Conservation (phyloP, 2,888 invertebrate genomes). For the Halictus quadricinctus region DNA sequence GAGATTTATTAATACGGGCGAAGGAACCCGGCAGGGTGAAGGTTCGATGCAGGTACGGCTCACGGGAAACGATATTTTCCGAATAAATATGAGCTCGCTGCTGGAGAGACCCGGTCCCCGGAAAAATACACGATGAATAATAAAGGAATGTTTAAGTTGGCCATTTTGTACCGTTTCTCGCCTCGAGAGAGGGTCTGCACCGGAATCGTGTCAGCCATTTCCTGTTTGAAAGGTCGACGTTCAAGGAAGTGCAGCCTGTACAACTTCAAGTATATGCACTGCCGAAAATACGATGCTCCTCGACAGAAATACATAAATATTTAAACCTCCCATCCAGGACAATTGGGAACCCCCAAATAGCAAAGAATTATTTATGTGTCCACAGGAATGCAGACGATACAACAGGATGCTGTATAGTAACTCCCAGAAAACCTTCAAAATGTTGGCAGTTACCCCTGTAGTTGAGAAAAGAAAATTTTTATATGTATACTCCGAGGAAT, state of each 20-base stretch:
- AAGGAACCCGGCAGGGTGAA: neutral
- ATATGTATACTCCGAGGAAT: no score
- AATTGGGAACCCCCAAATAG: no score
- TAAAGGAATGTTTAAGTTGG: slow-evolving; percentile 16
- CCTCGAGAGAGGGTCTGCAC: neutral
- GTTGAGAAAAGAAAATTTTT: no score
- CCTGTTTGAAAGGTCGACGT: neutral
- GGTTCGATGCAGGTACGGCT: neutral
- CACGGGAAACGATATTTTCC: slow-evolving; percentile 1
- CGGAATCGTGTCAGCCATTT: neutral
- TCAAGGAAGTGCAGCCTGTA: neutral
- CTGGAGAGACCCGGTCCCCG: neutral
- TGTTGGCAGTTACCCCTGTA: no score
- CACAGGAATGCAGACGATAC: no score
- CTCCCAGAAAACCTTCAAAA: no score
- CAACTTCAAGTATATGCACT: neutral
- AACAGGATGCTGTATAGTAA: no score
- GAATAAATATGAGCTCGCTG: slow-evolving; percentile 30
- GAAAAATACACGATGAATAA: slow-evolving; percentile 31
- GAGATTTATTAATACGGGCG: slow-evolving; percentile 47
- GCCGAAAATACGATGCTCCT: no score
- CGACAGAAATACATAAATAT: neutral
- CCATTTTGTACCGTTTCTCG: neutral
- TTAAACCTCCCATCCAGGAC: neutral
- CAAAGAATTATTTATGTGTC: no score